phyloP scores from a whole-genome alignment of 2,113 vertebrate species.

The Sardina pilchardus region DNA sequence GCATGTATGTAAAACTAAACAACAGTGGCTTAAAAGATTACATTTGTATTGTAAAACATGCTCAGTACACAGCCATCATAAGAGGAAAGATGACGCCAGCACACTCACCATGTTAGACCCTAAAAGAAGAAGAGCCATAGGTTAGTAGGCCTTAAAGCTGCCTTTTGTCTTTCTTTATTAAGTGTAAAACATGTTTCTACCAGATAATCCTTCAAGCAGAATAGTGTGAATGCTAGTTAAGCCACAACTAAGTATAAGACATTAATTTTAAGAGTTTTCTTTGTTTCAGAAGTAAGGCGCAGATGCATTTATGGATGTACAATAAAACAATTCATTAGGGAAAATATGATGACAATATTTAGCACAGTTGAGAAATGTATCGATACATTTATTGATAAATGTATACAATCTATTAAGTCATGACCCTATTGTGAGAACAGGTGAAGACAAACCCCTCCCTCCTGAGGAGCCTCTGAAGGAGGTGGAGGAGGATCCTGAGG shows the following conservation, averaged over 20 bases:
- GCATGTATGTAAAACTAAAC: not conserved
- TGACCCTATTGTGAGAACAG: not conserved
- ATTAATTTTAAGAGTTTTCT: not conserved
- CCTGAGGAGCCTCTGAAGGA: not conserved
- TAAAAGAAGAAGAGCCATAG: constrained; percentile 34
- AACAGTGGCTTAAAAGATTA: not conserved
- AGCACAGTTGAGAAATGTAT: not conserved
- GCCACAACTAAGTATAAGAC: too few relatives aligned
- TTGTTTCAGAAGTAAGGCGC: not conserved
- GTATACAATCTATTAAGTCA: not conserved
- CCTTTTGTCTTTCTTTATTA: too few relatives aligned
- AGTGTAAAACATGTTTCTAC: not conserved
- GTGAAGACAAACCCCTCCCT: not conserved
- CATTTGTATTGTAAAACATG: not conserved
- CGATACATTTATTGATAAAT: not conserved
- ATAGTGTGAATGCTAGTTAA: too few relatives aligned
- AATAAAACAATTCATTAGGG: not conserved
- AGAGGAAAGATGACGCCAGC: constrained; percentile 23
- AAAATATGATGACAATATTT: too few relatives aligned
- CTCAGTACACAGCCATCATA: not conserved
- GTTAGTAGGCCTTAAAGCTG: constrained; percentile 18
- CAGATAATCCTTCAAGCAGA: too few relatives aligned
- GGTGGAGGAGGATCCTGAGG: not conserved
- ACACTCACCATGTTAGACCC: constrained; percentile 20
- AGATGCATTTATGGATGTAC: not conserved